Conservation (phyloP, 2,113 vertebrate genomes). For the Anthoscopus minutus region DNA sequence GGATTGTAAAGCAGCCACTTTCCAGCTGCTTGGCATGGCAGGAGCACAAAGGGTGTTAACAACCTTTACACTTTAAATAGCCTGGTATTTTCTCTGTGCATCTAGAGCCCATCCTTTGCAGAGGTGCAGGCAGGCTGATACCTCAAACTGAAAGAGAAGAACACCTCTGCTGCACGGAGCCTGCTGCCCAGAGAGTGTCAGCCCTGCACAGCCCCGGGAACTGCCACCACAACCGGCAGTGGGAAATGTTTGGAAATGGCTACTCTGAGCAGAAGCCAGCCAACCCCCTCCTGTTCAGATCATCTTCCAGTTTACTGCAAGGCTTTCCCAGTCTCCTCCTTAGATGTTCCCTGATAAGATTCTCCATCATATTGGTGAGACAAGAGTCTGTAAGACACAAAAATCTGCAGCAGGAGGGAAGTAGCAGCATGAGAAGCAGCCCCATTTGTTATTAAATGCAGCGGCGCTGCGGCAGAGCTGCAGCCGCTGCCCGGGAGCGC, state of each 20-base stretch:
- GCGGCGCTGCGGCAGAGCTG: neutral
- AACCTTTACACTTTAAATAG: neutral
- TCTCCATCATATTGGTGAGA: neutral
- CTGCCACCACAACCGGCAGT: neutral
- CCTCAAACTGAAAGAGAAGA: neutral
- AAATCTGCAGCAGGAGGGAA: neutral
- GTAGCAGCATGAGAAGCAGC: rapidly evolving
- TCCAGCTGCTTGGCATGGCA: neutral
- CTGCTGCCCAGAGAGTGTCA: neutral
- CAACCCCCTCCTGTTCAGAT: neutral
- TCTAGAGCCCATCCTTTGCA: neutral
- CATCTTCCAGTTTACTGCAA: neutral
- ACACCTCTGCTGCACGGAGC: neutral
- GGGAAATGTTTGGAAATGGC: neutral
- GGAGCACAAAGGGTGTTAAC: neutral
- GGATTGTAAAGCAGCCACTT: neutral
- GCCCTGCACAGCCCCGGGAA: neutral
- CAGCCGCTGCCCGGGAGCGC: neutral
- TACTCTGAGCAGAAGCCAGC: neutral
- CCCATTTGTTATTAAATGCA: neutral
- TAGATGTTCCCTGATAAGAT: neutral
- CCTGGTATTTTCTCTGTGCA: neutral
- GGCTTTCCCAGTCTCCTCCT: neutral
- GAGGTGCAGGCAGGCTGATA: neutral
- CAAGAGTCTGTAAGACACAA: neutral